phyloP scores from a whole-genome alignment of 2,113 vertebrate species.

The Ptychochromis oligacanthus region DNA sequence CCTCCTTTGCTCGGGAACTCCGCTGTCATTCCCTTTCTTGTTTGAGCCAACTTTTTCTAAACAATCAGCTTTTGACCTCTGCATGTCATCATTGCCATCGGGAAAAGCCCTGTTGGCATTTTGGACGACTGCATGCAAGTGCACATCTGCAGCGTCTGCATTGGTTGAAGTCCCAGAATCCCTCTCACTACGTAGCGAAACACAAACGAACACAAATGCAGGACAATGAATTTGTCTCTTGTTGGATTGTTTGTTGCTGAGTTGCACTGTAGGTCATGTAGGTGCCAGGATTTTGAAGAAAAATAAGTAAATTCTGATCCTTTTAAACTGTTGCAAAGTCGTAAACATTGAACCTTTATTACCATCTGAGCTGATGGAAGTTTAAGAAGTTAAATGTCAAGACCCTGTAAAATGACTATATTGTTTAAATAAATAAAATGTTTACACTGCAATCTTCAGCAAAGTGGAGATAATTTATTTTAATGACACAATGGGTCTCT shows the following conservation, averaged over 20 bases:
- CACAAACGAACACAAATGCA: too few species aligned
- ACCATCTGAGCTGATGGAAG: background rate
- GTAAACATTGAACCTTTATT: background rate
- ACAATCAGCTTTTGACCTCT: background rate
- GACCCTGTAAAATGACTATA: background rate
- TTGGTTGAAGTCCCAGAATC: background rate
- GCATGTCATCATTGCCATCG: background rate
- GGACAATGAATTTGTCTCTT: background rate
- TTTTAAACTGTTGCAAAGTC: background rate
- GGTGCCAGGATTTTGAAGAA: background rate
- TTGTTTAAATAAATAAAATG: constrained; percentile 1
- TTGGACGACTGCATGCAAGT: too few species aligned
- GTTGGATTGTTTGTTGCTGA: background rate
- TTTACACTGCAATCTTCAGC: background rate
- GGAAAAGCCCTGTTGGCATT: too few species aligned
- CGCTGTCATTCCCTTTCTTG: background rate
- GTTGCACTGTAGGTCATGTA: background rate
- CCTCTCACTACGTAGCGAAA: too few species aligned
- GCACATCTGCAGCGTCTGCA: too few species aligned
- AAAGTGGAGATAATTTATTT: background rate
- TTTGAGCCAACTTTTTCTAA: background rate
- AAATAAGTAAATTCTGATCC: background rate
- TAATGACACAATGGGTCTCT: background rate
- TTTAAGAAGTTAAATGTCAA: constrained; percentile 10
- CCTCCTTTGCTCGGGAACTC: background rate